Evolutionary conservation across 2,888 invertebrate species (phyloP).

Genomic region (Stenoptilia bipunctidactyla): DNA sequence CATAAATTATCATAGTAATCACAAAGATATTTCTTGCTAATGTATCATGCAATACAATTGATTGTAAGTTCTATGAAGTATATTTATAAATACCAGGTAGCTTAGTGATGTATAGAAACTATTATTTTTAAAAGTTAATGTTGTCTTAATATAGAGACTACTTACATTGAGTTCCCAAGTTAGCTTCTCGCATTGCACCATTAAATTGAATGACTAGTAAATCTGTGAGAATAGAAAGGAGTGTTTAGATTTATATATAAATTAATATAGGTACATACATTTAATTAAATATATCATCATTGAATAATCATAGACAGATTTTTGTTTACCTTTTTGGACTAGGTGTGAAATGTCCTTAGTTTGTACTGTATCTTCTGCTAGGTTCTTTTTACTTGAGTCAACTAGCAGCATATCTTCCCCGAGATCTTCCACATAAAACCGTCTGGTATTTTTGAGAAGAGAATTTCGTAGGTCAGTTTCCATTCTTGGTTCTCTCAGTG

Average conservation of each 20-base stretch:
- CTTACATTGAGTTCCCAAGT: constrained; percentile 44
- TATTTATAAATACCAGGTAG: too few relatives aligned
- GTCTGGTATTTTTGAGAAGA: constrained; percentile 27
- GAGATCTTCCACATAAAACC: constrained; percentile 47
- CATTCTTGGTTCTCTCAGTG: constrained; percentile 33
- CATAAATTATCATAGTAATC: constrained; percentile 49
- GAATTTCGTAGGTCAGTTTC: constrained; percentile 22
- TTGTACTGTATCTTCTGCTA: constrained; percentile 27
- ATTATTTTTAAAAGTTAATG: background rate
- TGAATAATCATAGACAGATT: background rate
- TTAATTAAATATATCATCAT: background rate
- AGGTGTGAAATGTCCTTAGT: constrained; percentile 29
- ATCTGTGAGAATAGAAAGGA: constrained; percentile 30
- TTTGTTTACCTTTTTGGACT: constrained; percentile 38
- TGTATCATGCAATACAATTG: constrained; percentile 2
- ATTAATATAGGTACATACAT: background rate
- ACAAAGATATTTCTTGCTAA: constrained; percentile 18
- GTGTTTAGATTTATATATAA: background rate
- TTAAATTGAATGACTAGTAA: constrained; percentile 50
- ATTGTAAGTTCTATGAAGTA: background rate
- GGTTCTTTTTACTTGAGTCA: constrained; percentile 47
- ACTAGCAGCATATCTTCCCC: constrained; percentile 52
- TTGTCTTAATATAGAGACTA: constrained; percentile 13
- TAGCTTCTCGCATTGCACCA: constrained; percentile 38
- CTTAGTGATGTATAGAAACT: too few relatives aligned